A percentile compares a stretch with the other conserved stretches of the same genome.
phyloP scores from a whole-genome alignment of 2,797 vertebrate genomes.

The Orientallactaga sibirica region DNA sequence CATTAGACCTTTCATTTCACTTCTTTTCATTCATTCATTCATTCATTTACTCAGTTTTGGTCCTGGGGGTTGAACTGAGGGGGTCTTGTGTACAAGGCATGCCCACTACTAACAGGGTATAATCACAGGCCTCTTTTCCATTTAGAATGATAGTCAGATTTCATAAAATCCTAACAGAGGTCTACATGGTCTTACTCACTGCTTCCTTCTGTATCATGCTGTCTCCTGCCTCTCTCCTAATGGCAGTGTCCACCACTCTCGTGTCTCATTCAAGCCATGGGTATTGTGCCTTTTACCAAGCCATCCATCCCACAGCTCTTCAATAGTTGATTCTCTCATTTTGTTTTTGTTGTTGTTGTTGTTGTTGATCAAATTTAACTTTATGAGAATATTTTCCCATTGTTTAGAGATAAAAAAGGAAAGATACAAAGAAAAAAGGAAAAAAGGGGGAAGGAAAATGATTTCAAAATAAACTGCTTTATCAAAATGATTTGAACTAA shows the following conservation, averaged over 20 bases:
- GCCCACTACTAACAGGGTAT: no score
- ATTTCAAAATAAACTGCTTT: background rate
- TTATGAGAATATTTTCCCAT: background rate
- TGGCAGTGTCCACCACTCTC: background rate
- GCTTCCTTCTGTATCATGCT: background rate
- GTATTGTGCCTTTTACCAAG: background rate
- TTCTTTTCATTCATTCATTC: background rate
- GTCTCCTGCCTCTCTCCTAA: background rate
- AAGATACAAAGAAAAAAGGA: no score
- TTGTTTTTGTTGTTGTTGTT: no score
- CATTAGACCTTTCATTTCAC: background rate
- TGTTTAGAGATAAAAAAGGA: background rate
- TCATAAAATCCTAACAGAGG: background rate
- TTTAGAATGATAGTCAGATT: background rate
- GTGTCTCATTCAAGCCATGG: background rate
- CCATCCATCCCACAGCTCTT: background rate
- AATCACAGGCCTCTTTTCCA: no score
- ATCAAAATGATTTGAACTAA: conserved; percentile 21
- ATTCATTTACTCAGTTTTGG: background rate
- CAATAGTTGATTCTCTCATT: background rate
- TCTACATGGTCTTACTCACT: background rate
- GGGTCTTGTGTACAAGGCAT: background rate
- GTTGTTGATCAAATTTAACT: background rate
- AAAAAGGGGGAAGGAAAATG: accelerated
- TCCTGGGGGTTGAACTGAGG: background rate